Evolutionary conservation across 2,888 invertebrate species (phyloP), one percentile per base, ranked within the genome.

Genomic region (Anthophora plumipes): DNA sequence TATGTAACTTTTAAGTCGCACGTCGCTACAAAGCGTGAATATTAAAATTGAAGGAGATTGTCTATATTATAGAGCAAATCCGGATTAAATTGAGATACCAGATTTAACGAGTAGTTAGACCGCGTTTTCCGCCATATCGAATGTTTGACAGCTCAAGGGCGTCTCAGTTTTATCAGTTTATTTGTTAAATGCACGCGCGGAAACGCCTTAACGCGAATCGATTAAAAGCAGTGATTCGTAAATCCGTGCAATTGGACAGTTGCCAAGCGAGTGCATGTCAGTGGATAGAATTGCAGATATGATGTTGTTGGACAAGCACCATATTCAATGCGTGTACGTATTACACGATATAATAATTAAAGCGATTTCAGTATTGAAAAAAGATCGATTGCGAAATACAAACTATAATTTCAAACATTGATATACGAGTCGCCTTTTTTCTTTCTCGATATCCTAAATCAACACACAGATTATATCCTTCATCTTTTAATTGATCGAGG

Each of bases 281-380:
- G 8, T 25, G 8, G 3, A n/a, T 37, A 63, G 31, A 48, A 41
- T 31, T 50, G 50, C 48, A 66, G 59, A 59, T 50, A 25, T 20
- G 11, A 59, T 50, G 22, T n/a, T 17, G 14, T 12, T 12, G 41
- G n/a, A 39, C 39, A 14, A 31, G 25, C 4, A 50, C 22, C n/a
- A 25, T 52, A 39, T n/a, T 1, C 43, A 43, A 37, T 54, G 54
- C 22, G n/a, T 14, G 48, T 14, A 37, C n/a, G 31, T 20, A 41
- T 43, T 52, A 61, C 20, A 61, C 37, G 50, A 4, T 25, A 20
- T 20, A 14, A 57, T 41, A 59, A 66, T 72, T 73, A 66, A 59
- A 25, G 9, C 41, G n/a, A 25, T 48, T n/a, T 11, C 12, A 9
- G 20, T 31, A 8, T 66, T n/a, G 48, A 37, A 48, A 59, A 14